Evolutionary conservation across 2,797 vertebrate genomes (phyloP).

Genomic region (Myotis myotis): DNA sequence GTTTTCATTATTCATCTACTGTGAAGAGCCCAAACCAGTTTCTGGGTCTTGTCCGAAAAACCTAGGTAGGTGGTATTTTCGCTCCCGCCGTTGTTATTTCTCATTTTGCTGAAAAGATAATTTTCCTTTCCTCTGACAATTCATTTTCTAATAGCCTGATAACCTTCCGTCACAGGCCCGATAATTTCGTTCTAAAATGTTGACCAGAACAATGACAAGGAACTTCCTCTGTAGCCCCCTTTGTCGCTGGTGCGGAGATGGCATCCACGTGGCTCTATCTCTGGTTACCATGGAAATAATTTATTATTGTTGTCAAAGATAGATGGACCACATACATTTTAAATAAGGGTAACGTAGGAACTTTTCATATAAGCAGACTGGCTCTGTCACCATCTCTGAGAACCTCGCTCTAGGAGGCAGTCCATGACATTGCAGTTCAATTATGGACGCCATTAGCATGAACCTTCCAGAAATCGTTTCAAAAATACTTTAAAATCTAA

Average conservation of each 20-base stretch:
- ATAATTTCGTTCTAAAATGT: slow-evolving; percentile 49
- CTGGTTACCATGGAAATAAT: slow-evolving; percentile 81
- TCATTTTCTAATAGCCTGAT: slow-evolving; percentile 50
- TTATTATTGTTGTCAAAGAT: slow-evolving; percentile 77
- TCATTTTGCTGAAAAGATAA: neutral
- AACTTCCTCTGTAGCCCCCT: slow-evolving; percentile 56
- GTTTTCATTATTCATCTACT: neutral
- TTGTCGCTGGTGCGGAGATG: slow-evolving; percentile 53
- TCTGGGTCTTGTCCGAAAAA: neutral
- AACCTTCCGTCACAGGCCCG: neutral
- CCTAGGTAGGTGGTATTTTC: neutral
- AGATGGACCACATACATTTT: slow-evolving; percentile 58
- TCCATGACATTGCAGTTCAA: neutral
- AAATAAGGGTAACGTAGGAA: slow-evolving; percentile 67
- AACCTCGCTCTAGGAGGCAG: neutral
- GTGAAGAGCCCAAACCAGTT: neutral
- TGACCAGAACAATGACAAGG: slow-evolving; percentile 46
- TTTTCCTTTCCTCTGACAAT: neutral
- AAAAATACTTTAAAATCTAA: slow-evolving; percentile 28
- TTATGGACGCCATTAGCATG: neutral
- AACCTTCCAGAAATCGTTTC: slow-evolving; percentile 24
- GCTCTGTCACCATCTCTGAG: slow-evolving; percentile 55
- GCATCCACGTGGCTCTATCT: slow-evolving; percentile 30
- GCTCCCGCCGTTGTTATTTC: neutral
- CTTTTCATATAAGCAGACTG: slow-evolving; percentile 63